Conservation (phyloP, 2,113 vertebrate species). For the Leucoraja erinaceus region DNA sequence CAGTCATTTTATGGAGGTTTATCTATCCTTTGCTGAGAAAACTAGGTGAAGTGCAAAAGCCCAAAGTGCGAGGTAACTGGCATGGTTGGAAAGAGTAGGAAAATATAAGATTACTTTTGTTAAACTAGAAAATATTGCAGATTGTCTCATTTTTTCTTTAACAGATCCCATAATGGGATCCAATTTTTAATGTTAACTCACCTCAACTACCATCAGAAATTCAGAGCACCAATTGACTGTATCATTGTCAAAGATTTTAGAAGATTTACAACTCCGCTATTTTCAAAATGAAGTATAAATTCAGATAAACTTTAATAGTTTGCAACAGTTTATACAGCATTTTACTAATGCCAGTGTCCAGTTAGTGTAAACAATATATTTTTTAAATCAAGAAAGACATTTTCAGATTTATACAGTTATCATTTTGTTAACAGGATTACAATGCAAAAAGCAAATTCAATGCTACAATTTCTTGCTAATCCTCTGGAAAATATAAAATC, state of each 20-base stretch:
- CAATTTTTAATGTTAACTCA: constrained; percentile 1
- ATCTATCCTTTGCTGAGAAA: background rate
- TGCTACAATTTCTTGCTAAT: background rate
- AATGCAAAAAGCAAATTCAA: background rate
- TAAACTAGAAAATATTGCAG: constrained; percentile 18
- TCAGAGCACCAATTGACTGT: background rate
- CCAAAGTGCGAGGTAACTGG: constrained; percentile 11
- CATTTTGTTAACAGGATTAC: background rate
- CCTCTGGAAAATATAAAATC: background rate
- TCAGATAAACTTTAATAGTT: background rate
- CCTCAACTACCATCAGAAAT: background rate
- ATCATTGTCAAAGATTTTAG: constrained; percentile 12
- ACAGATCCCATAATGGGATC: background rate
- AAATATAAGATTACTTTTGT: constrained; percentile 16
- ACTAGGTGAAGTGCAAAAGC: constrained; percentile 11
- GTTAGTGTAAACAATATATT: background rate
- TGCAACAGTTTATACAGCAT: background rate
- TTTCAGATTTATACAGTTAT: constrained; percentile 19
- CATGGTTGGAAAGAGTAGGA: constrained; percentile 28
- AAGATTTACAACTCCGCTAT: constrained; percentile 9
- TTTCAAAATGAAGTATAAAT: constrained; percentile 22
- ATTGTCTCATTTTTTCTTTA: constrained; percentile 31
- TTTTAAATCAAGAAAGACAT: background rate
- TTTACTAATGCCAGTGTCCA: background rate
- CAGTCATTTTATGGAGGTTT: background rate